A percentile compares a stretch with the other conserved stretches of the same genome.
phyloP scores from a whole-genome alignment of 2,888 invertebrate species.

The Caenorhabditis sinica region DNA sequence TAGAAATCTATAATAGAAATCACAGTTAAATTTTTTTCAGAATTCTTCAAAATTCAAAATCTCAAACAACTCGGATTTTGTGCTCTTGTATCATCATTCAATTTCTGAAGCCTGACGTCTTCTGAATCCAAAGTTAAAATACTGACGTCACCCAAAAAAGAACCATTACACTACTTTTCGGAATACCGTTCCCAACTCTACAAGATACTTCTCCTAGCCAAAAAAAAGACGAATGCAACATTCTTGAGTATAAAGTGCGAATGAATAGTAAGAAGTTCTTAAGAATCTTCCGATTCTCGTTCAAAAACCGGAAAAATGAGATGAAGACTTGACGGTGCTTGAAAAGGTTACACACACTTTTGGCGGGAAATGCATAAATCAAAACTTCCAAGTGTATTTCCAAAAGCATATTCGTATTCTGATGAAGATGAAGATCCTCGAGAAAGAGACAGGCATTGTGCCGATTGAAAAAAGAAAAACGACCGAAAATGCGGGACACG shows the following conservation, averaged over 20 bases:
- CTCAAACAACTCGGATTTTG: too few species aligned
- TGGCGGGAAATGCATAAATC: slow-evolving; percentile 49
- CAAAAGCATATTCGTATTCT: slow-evolving; percentile 12
- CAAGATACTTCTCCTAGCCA: neutral
- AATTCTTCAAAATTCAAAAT: too few species aligned
- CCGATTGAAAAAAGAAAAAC: slow-evolving; percentile 64
- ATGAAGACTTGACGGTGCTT: slow-evolving; percentile 28
- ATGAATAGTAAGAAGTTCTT: slow-evolving; percentile 37
- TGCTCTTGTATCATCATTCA: too few species aligned
- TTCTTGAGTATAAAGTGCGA: slow-evolving; percentile 14
- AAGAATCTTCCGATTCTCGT: slow-evolving; percentile 42
- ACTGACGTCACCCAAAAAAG: neutral
- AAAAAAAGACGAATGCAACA: slow-evolving; percentile 19
- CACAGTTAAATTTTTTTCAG: too few species aligned
- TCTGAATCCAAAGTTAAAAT: too few species aligned
- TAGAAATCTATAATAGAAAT: too few species aligned
- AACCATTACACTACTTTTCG: neutral
- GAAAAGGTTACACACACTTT: slow-evolving; percentile 56
- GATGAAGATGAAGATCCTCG: neutral
- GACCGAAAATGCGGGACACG: slow-evolving; percentile 35
- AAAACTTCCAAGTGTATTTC: slow-evolving; percentile 52
- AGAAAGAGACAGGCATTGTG: slow-evolving; percentile 38
- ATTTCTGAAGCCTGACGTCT: too few species aligned
- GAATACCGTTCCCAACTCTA: neutral
- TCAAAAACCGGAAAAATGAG: slow-evolving; percentile 44